Evolutionary conservation across 2,113 vertebrate species (phyloP).

Genomic region (Misgurnus anguillicaudatus): DNA sequence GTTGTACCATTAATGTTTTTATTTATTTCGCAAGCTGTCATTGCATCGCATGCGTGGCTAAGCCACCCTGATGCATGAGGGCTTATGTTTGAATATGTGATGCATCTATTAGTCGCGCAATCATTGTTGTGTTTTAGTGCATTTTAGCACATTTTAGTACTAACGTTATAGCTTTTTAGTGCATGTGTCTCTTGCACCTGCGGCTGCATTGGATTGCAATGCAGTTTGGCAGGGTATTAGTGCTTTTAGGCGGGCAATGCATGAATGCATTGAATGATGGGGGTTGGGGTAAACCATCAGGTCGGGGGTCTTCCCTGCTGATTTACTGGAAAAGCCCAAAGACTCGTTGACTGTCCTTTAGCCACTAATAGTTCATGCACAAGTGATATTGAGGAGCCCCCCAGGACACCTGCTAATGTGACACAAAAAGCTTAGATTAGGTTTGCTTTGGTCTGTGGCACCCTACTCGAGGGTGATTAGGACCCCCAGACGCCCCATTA

Average conservation of each 20-base stretch:
- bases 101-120: neutral
- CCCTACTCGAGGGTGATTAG: neutral
- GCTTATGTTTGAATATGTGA: neutral
- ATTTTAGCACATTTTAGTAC: neutral
- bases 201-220: slow-evolving; percentile 12
- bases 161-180: neutral
- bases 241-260: slow-evolving; percentile 36
- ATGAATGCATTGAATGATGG: slow-evolving; percentile 18
- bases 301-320: slow-evolving; percentile 33
- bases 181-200: neutral
- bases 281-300: slow-evolving; percentile 25
- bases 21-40: neutral
- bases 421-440: slow-evolving; percentile 12
- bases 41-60: neutral
- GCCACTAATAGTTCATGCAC: slow-evolving; percentile 12
- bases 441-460: slow-evolving; percentile 5
- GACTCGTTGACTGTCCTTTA: slow-evolving; percentile 4
- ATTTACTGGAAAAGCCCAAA: slow-evolving; percentile 15
- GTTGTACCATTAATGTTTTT: neutral
- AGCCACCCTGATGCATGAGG: neutral
- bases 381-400: neutral
- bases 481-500: neutral
- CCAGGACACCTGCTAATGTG: slow-evolving; percentile 10
- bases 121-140: neutral
- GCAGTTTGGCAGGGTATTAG: neutral